Conservation (phyloP, 2,113 vertebrate genomes). For the Hippocampus barbouri region DNA sequence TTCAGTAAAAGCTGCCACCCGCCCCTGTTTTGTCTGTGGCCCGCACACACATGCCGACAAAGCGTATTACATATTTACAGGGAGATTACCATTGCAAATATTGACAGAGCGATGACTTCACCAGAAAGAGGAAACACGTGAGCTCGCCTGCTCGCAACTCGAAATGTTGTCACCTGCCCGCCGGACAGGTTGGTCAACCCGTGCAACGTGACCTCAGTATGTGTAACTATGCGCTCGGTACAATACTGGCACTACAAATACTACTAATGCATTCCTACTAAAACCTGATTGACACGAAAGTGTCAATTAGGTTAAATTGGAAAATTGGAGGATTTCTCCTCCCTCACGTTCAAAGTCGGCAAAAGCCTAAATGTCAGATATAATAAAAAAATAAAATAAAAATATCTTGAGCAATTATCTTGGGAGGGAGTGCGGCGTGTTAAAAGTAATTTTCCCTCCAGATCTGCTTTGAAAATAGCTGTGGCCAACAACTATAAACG, state of each 20-base stretch:
- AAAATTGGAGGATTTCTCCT: not conserved
- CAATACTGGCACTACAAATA: not conserved
- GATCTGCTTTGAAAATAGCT: too few relatives aligned
- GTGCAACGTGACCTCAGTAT: conserved; percentile 40
- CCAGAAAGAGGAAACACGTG: conserved; percentile 67
- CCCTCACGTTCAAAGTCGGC: not conserved
- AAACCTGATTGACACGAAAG: not conserved
- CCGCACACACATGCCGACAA: conserved; percentile 20
- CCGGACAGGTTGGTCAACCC: conserved; percentile 60
- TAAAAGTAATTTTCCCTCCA: too few relatives aligned
- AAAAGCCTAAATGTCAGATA: not conserved
- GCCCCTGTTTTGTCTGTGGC: conserved; percentile 21
- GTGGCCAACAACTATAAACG: too few relatives aligned
- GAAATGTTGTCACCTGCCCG: conserved; percentile 45
- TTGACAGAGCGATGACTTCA: conserved; percentile 70
- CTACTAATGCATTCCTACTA: not conserved
- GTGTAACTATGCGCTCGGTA: conserved; percentile 27
- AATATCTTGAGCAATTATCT: too few relatives aligned
- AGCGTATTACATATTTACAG: conserved; percentile 52
- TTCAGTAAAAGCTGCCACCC: conserved; percentile 54
- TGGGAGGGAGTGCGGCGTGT: too few relatives aligned
- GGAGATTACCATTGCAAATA: conserved; percentile 68
- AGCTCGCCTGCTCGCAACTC: conserved; percentile 32
- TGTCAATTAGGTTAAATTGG: not conserved
- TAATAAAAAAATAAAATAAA: too few relatives aligned